Evolutionary conservation across 2,113 vertebrate species (phyloP).

Genomic region (Aythya baeri): DNA sequence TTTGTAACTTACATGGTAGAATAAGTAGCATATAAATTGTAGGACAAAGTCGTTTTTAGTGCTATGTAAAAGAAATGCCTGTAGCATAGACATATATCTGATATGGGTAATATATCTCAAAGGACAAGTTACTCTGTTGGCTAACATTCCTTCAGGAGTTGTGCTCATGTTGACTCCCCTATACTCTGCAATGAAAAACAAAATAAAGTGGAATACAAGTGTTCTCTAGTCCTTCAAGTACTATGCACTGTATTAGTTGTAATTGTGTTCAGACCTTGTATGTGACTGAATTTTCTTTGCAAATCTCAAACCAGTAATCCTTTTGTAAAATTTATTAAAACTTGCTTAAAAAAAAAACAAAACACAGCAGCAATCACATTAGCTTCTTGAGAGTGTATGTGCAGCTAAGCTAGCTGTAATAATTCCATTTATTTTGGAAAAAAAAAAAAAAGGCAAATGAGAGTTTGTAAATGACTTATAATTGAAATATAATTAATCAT

Average conservation of each 20-base stretch:
- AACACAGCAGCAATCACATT: neutral
- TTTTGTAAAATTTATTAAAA: neutral
- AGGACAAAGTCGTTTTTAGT: neutral
- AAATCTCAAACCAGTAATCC: neutral
- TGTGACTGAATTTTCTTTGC: neutral
- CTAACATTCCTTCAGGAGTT: neutral
- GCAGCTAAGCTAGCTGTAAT: neutral
- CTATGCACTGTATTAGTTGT: neutral
- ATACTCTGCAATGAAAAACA: neutral
- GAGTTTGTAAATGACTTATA: constrained; percentile 1
- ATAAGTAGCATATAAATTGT: neutral
- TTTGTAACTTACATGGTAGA: neutral
- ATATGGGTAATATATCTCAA: neutral
- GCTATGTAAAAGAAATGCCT: neutral
- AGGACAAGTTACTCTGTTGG: neutral
- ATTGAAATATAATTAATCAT: constrained; percentile 47
- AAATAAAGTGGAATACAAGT: neutral
- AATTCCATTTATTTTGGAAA: neutral
- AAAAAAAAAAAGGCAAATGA: neutral
- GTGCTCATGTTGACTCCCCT: neutral
- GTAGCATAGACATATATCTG: fast-evolving
- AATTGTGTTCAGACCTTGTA: neutral
- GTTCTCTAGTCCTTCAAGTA: neutral
- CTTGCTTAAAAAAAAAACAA: neutral
- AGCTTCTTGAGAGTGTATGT: neutral